Conservation (phyloP, 2,113 vertebrate genomes). For the Varanus salvator region DNA sequence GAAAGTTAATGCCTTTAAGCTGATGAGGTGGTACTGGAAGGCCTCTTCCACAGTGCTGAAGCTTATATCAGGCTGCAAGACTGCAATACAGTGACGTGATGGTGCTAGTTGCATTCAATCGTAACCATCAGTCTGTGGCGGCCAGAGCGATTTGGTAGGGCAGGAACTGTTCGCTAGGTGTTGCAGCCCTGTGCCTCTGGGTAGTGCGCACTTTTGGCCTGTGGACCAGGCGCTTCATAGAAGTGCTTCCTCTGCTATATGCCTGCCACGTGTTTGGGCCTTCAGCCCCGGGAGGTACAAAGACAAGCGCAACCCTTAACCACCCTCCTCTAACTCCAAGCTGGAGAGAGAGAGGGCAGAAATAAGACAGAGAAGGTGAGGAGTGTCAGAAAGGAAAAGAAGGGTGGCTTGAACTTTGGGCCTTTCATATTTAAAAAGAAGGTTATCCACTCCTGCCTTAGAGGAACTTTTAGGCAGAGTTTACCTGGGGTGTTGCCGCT, state of each 20-base stretch:
- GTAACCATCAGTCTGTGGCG: too few species aligned
- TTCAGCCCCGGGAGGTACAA: neutral
- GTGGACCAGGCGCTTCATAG: neutral
- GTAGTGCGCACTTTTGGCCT: too few species aligned
- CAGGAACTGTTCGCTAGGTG: neutral
- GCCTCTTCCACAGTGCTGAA: too few species aligned
- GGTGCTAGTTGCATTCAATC: too few species aligned
- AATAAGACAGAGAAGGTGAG: neutral
- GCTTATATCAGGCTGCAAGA: too few species aligned
- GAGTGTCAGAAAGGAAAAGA: neutral
- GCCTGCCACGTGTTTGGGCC: neutral
- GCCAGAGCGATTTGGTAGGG: neutral
- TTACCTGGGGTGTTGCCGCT: slow-evolving; percentile 69
- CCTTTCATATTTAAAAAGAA: neutral
- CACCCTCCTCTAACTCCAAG: neutral
- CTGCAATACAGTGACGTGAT: too few species aligned
- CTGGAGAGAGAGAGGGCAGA: neutral
- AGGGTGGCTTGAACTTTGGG: neutral
- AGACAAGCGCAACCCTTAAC: neutral
- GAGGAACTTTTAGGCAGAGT: neutral
- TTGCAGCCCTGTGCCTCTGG: neutral
- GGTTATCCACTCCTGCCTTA: neutral
- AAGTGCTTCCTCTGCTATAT: neutral
- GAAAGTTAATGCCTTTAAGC: too few species aligned
- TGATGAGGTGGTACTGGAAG: too few species aligned